phyloP scores from a whole-genome alignment of 1,140 invertebrate species.

The Chironomus tepperi region DNA sequence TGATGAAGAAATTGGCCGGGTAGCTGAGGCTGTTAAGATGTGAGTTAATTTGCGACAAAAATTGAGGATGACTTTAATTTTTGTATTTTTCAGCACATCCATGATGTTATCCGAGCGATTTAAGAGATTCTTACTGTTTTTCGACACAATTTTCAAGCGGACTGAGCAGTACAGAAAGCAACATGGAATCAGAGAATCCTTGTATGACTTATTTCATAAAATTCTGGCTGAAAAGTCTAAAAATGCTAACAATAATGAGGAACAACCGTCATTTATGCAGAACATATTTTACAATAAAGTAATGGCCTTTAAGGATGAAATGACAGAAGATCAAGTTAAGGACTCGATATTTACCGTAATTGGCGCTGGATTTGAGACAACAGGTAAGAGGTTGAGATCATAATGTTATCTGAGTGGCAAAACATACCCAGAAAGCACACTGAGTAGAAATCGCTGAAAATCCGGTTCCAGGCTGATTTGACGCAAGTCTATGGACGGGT shows the following conservation, averaged over 20 bases:
- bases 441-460: too few species aligned
- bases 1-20: background rate
- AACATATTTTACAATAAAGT: conserved; percentile 1
- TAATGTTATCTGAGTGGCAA: too few species aligned
- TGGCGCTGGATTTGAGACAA: background rate
- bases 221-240: background rate
- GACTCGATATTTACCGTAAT: background rate
- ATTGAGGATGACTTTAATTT: too few species aligned
- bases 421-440: too few species aligned
- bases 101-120: background rate
- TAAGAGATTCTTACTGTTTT: background rate
- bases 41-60: too few species aligned
- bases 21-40: background rate
- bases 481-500: too few species aligned
- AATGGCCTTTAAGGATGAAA: background rate
- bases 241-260: background rate
- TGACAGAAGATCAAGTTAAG: background rate
- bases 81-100: background rate
- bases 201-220: background rate
- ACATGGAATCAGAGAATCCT: background rate
- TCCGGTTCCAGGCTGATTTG: too few species aligned
- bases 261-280: background rate
- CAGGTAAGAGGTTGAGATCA: too few species aligned
- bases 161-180: background rate
- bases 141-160: background rate